Percentiles rank a stretch among this genome's conserved stretches.
These are phyloP conservation scores for Brachionus manjavacas DNA, from an alignment of 1,140 invertebrate genomes.

Conservation along the genomic window DNA sequence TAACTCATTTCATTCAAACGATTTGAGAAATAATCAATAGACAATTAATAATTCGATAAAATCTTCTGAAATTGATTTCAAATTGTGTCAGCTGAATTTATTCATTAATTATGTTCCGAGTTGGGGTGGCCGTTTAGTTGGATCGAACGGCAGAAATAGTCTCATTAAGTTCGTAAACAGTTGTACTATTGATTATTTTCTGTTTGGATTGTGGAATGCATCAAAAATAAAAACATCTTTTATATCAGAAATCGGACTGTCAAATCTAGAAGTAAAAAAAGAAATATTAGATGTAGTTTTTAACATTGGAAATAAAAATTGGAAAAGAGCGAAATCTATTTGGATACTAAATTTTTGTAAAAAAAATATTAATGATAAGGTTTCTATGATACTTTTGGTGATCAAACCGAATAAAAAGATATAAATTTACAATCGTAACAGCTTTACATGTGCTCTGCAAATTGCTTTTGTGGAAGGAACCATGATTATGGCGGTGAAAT, in stretches of 20 bases:
- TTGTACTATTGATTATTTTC: conserved; percentile 2
- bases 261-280: background rate
- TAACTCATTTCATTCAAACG: too few species aligned
- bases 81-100: background rate
- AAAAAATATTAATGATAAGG: background rate
- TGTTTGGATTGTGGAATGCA: background rate
- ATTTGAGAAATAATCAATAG: background rate
- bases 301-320: background rate
- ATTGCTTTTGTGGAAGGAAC: background rate
- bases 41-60: background rate
- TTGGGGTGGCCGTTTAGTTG: background rate
- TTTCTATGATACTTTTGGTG: background rate
- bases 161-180: background rate
- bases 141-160: background rate
- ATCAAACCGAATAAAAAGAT: background rate
- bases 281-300: background rate
- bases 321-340: background rate
- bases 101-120: background rate
- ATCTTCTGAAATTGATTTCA: background rate
- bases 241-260: background rate
- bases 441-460: background rate
- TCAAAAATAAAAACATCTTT: conserved; percentile 3
- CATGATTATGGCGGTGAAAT: background rate
- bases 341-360: background rate
- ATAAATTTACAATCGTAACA: background rate